These are phyloP conservation scores for Conopomorpha cramerella DNA, from an alignment of 1,140 invertebrate species.

Conservation along the genomic window DNA sequence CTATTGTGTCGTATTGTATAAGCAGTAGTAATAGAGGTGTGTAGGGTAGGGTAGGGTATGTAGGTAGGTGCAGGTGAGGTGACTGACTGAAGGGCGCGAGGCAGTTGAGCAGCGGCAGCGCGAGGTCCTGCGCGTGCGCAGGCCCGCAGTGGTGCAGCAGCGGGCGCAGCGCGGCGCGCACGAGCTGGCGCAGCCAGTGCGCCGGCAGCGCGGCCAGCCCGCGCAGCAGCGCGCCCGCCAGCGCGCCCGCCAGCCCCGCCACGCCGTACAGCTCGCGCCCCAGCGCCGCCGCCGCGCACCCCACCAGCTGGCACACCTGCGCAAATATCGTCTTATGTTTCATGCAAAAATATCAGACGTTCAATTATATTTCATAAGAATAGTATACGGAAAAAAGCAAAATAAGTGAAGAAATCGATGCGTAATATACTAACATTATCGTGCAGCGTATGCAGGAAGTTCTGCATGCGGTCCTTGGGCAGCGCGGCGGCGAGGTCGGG, in stretches of 20 bases:
- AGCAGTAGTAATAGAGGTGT: too few species aligned
- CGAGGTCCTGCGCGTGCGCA: constrained; percentile 72
- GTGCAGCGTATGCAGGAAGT: constrained; percentile 62
- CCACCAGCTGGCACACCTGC: constrained; percentile 39
- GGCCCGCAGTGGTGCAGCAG: constrained; percentile 85
- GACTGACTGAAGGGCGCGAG: constrained; percentile 76
- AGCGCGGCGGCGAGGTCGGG: constrained; percentile 36
- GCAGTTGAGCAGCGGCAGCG: constrained; percentile 77
- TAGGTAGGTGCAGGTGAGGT: too few species aligned
- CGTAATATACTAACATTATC: constrained; percentile 37
- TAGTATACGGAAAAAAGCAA: too few species aligned
- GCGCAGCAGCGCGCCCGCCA: constrained; percentile 69
- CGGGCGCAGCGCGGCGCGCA: constrained; percentile 83
- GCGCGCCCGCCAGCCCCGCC: constrained; percentile 66
- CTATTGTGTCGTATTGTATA: too few species aligned
- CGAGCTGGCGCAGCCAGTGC: constrained; percentile 79
- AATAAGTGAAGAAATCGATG: too few species aligned
- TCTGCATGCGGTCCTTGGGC: constrained; percentile 79
- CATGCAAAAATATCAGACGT: too few species aligned
- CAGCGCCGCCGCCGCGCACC: constrained; percentile 74
- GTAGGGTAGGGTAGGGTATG: too few species aligned
- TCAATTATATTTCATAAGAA: too few species aligned
- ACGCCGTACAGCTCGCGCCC: constrained; percentile 82
- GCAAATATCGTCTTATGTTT: too few species aligned
- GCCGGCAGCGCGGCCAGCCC: constrained; percentile 81